Evolutionary conservation across 2,797 vertebrate genomes (phyloP), one percentile per base, ranked within the genome.

Genomic region (Dromococcyx pavoninus): DNA sequence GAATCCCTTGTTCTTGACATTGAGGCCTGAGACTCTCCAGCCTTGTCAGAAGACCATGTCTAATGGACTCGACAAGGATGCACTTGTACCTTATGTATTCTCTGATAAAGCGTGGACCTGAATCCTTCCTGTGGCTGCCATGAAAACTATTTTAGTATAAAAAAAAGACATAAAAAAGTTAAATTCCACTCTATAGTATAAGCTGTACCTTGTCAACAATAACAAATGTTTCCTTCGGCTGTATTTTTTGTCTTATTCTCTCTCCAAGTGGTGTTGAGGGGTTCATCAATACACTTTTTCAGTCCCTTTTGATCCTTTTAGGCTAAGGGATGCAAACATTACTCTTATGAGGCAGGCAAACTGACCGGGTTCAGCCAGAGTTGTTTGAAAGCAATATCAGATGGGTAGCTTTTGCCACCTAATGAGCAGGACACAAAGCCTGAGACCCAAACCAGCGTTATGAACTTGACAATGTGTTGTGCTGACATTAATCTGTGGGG

Each of bases 401-500:
- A 23, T 62, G 62, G 77, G 57, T 2, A 21, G 79, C 60, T 82
- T 89, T 94, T 95, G 95, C 93, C 86, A 78, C 74, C 74, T 91
- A 66, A 48, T 54, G 64, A 91, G 74, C 88, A 73, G 74, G 61
- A 9, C 61, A 94, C 91, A 93, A 90, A 93, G 70, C 88, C 39
- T 0, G 57, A 92, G 92, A 92, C 70, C 83, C 88, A 78, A 78
- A 78, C 46, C 50, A 25, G 70, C 2, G 9, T 84, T 93, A 91
- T 86, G 77, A 70, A 86, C 93, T 48, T 74, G 62, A 33, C 80
- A 92, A 58, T 91, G 74, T 3, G 18, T 91, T 91, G 35, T 91
- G 92, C 94, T 96, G 94, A 92, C 66, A 5, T 79, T 92, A 50
- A 84, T 81, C 91, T 95, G 95, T 83, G 39, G 74, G 92, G 66